A percentile compares a stretch with the other conserved stretches of the same genome.
phyloP scores from a whole-genome alignment of 2,888 invertebrate genomes.

The Oxycera nigricornis region DNA sequence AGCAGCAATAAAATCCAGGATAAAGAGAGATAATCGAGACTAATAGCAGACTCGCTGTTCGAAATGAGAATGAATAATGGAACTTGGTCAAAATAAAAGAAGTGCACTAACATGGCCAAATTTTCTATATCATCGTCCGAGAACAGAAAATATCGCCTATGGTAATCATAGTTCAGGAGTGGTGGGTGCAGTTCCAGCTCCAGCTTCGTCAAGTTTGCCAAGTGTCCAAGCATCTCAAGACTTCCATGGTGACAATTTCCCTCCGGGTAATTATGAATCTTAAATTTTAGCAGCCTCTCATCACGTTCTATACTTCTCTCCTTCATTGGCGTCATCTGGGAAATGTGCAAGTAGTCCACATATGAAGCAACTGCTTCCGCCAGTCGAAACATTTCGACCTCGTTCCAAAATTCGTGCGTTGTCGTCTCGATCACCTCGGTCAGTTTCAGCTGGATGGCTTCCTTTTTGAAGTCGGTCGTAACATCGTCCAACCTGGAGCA shows the following conservation, averaged over 20 bases:
- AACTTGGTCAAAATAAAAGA: no score
- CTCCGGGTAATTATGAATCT: constrained; percentile 28
- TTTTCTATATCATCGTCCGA: constrained; percentile 33
- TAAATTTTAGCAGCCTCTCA: neutral
- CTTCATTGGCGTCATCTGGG: constrained; percentile 32
- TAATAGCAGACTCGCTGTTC: no score
- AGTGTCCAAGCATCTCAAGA: constrained; percentile 17
- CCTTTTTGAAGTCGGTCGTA: constrained; percentile 18
- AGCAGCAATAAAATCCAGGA: no score
- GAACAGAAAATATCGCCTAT: constrained; percentile 35
- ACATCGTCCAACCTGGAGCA: neutral
- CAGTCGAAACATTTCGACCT: neutral
- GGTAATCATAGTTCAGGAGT: constrained; percentile 14
- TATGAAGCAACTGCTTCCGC: constrained; percentile 1
- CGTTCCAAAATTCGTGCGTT: constrained; percentile 18
- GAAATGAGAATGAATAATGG: no score
- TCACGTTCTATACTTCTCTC: neutral
- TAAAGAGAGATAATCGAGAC: no score
- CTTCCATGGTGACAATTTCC: constrained; percentile 41
- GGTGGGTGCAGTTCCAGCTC: constrained; percentile 21
- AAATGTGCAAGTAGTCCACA: constrained; percentile 31
- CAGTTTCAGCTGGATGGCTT: constrained; percentile 38
- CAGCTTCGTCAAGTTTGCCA: constrained; percentile 31
- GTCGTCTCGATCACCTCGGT: constrained; percentile 35
- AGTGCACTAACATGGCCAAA: constrained; percentile 35